Percentiles rank a stretch among this genome's conserved stretches.
phyloP scores from a whole-genome alignment of 2,113 vertebrate genomes.

The Pollachius pollachius region DNA sequence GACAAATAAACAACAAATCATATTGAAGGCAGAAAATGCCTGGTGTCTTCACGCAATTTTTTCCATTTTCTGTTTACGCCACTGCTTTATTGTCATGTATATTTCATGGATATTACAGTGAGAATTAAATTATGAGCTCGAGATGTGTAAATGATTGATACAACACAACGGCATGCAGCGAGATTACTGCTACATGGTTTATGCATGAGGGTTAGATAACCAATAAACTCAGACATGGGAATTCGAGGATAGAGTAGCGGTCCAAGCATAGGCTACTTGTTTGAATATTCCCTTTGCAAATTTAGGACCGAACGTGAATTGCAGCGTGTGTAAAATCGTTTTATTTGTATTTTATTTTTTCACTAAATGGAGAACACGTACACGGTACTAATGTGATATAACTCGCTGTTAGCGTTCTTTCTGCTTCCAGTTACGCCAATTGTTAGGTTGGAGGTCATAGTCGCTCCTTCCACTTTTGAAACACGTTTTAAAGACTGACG shows the following conservation, averaged over 20 bases:
- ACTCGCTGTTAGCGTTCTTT: not conserved
- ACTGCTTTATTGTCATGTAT: conserved; percentile 52
- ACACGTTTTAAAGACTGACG: conserved; percentile 40
- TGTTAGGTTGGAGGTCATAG: conserved; percentile 45
- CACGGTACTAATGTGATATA: too few relatives aligned
- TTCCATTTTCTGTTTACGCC: conserved; percentile 9
- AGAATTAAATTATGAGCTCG: conserved; percentile 53
- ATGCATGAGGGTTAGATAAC: conserved; percentile 63
- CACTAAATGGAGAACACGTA: too few relatives aligned
- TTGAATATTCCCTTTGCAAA: conserved; percentile 37
- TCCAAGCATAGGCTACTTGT: conserved; percentile 21
- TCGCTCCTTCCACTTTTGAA: conserved; percentile 61
- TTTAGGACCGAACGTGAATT: too few relatives aligned
- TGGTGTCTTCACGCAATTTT: conserved; percentile 37
- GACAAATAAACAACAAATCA: conserved; percentile 46
- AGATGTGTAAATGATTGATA: conserved; percentile 62
- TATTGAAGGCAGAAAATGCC: conserved; percentile 32
- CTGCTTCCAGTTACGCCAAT: conserved; percentile 47
- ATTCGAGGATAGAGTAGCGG: conserved; percentile 13
- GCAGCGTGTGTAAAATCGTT: conserved; percentile 15
- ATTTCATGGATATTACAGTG: conserved; percentile 57
- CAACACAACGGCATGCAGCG: conserved; percentile 50
- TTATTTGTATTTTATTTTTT: not conserved
- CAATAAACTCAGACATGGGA: conserved; percentile 48
- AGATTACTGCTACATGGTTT: conserved; percentile 54